phyloP scores from a whole-genome alignment of 2,797 vertebrate species.

The Octomys mimax region DNA sequence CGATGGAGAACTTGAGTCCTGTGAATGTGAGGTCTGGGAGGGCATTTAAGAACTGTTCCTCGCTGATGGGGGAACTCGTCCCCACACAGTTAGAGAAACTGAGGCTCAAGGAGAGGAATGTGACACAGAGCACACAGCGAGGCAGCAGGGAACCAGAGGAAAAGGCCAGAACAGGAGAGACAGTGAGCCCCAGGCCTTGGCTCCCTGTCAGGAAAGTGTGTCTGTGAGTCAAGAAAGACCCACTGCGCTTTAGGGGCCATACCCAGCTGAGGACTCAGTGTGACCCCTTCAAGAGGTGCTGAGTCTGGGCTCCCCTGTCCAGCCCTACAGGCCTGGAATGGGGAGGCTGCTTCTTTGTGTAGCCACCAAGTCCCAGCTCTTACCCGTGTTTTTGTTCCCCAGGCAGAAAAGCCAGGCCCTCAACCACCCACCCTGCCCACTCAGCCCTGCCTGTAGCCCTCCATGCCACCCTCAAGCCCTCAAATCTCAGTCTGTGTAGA shows the following conservation, averaged over 20 bases:
- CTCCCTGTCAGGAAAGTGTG: background rate
- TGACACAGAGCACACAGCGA: background rate
- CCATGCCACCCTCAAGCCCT: background rate
- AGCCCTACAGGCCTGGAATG: background rate
- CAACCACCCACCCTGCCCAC: too few species aligned
- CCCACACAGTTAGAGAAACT: background rate
- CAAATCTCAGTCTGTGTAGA: background rate
- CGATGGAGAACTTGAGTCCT: background rate
- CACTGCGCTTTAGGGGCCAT: background rate
- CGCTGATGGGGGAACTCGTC: background rate
- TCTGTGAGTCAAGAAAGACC: background rate
- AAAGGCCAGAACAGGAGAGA: background rate
- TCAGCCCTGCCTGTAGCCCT: background rate
- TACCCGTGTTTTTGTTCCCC: background rate
- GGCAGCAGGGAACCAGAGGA: background rate
- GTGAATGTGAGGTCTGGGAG: background rate
- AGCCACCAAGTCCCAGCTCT: background rate
- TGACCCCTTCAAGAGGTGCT: slow-evolving; percentile 69
- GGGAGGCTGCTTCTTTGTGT: slow-evolving; percentile 85
- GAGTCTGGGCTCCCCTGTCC: background rate
- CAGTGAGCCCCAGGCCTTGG: too few species aligned
- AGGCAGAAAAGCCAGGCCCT: background rate
- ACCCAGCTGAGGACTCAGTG: background rate
- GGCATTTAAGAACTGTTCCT: background rate
- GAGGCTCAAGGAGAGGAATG: background rate